Conservation (phyloP, 2,113 vertebrate genomes). For the Casuarius casuarius region DNA sequence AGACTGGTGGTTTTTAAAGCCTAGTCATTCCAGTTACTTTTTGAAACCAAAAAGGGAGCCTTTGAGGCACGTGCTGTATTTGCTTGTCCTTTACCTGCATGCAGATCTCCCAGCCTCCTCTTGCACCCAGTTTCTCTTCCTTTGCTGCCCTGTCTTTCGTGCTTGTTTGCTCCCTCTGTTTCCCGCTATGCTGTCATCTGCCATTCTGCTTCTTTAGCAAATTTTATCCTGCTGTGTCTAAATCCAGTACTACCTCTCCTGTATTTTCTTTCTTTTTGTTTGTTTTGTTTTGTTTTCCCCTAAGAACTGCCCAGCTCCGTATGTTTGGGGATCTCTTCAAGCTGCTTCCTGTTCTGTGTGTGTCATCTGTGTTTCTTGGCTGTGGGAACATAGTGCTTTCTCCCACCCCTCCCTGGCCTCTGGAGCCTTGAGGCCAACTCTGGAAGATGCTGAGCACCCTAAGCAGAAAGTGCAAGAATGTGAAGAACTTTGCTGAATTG, state of each 20-base stretch:
- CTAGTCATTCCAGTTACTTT: accelerated
- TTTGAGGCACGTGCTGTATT: background rate
- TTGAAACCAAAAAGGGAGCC: background rate
- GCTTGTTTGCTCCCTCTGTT: background rate
- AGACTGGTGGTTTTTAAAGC: background rate
- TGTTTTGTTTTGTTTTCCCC: background rate
- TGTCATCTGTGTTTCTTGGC: background rate
- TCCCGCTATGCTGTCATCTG: background rate
- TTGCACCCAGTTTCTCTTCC: background rate
- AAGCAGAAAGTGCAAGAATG: background rate
- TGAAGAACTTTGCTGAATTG: background rate
- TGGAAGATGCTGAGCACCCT: background rate
- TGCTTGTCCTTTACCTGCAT: background rate
- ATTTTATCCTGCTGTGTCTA: background rate
- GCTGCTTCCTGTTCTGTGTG: background rate
- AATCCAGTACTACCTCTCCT: background rate
- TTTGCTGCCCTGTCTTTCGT: background rate
- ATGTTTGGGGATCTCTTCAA: background rate
- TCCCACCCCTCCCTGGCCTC: background rate
- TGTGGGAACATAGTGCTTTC: background rate
- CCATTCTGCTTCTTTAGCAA: background rate
- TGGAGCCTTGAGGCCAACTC: background rate
- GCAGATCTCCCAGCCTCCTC: background rate
- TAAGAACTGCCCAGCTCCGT: background rate
- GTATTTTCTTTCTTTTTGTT: background rate